A percentile compares a stretch with the other conserved stretches of the same genome.
Evolutionary conservation across 2,888 invertebrate species (phyloP).

Genomic region (Dorcus hopei): DNA sequence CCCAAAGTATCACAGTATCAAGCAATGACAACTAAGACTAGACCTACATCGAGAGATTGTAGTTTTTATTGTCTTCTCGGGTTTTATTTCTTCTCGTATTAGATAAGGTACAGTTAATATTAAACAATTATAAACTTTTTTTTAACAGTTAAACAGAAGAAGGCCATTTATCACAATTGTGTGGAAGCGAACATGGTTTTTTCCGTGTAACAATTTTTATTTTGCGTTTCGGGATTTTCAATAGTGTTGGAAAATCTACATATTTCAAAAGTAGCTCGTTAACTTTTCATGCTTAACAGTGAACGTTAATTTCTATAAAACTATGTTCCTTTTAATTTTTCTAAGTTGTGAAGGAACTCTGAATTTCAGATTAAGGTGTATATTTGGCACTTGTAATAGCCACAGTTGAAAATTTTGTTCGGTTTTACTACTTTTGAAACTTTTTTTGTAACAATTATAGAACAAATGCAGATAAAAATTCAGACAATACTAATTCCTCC

Average conservation of each 20-base stretch:
- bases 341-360: too few relatives aligned
- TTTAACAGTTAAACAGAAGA: constrained; percentile 18
- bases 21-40: constrained; percentile 15
- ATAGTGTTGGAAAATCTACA: not conserved
- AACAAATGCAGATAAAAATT: too few relatives aligned
- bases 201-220: not conserved
- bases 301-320: not conserved
- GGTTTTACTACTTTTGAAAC: too few relatives aligned
- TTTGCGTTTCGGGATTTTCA: not conserved
- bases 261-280: not conserved
- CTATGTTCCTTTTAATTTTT: not conserved
- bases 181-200: constrained; percentile 36
- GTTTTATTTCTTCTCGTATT: not conserved
- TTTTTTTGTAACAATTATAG: too few relatives aligned
- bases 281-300: not conserved
- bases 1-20: constrained; percentile 27
- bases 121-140: constrained; percentile 22
- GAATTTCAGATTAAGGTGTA: too few relatives aligned
- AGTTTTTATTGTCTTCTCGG: constrained; percentile 17
- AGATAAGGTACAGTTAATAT: constrained; percentile 18
- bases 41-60: constrained; percentile 17
- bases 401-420: too few relatives aligned
- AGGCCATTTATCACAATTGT: constrained; percentile 44
- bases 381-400: too few relatives aligned
- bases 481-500: too few relatives aligned